Conservation (phyloP, 2,113 vertebrate species). For the Mohoua ochrocephala region DNA sequence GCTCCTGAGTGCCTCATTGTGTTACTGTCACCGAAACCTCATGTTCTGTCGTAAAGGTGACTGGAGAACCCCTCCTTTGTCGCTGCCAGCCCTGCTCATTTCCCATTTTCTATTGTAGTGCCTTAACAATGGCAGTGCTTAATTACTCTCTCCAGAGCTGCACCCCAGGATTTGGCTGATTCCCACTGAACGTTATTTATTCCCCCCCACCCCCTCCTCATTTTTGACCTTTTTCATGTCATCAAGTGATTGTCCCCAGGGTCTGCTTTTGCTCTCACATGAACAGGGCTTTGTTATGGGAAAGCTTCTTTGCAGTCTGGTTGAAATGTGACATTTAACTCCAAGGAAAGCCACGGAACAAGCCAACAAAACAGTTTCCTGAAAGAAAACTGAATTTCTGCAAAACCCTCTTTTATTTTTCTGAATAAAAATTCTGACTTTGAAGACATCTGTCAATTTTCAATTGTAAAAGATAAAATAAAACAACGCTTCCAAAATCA, state of each 20-base stretch:
- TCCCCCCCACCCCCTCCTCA: too few relatives aligned
- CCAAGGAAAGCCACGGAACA: neutral
- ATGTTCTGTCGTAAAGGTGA: neutral
- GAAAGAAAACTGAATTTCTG: neutral
- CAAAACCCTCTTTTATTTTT: neutral
- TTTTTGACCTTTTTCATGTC: constrained; percentile 31
- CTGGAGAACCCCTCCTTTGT: neutral
- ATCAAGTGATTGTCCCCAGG: neutral
- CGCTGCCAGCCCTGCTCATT: neutral
- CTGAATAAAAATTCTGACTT: neutral
- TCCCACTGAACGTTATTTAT: neutral
- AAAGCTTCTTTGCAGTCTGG: neutral
- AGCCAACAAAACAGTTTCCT: neutral
- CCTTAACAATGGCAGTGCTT: constrained; percentile 45
- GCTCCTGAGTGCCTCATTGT: neutral
- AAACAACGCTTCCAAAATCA: neutral
- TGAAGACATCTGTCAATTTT: neutral
- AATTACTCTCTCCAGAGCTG: neutral
- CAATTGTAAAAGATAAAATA: neutral
- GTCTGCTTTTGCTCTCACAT: neutral
- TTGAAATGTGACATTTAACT: neutral
- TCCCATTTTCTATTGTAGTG: constrained; percentile 52
- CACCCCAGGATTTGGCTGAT: neutral
- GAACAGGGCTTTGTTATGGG: neutral
- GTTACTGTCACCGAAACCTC: neutral